phyloP scores from a whole-genome alignment of 2,888 invertebrate genomes.

The Pseudococcus viburni region DNA sequence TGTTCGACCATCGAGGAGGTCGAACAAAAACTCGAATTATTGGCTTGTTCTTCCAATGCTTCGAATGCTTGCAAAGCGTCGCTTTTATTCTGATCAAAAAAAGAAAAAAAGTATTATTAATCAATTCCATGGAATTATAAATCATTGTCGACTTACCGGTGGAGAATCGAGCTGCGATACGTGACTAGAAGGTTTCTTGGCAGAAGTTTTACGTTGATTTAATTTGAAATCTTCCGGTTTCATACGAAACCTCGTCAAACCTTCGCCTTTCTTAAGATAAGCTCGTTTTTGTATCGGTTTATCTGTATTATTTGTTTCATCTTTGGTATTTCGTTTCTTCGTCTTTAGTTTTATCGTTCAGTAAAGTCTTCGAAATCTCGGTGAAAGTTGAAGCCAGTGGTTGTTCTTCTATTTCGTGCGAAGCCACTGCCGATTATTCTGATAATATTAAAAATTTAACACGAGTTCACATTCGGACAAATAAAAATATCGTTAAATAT shows the following conservation, averaged over 20 bases:
- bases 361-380: slow-evolving; percentile 29
- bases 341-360: slow-evolving; percentile 43
- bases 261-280: slow-evolving; percentile 84
- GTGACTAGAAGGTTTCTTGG: too few relatives aligned
- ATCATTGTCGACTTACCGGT: slow-evolving; percentile 26
- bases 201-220: slow-evolving; percentile 59
- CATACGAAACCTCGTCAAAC: slow-evolving; percentile 80
- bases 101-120: neutral
- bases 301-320: slow-evolving; percentile 54
- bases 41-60: slow-evolving; percentile 81
- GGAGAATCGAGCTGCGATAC: neutral
- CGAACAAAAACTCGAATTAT: slow-evolving; percentile 79
- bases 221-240: slow-evolving; percentile 73
- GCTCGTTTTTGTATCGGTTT: slow-evolving; percentile 73
- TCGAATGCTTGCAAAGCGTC: slow-evolving; percentile 84
- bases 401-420: slow-evolving; percentile 44
- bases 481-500: neutral
- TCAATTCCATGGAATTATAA: slow-evolving; percentile 44
- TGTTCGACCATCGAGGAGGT: slow-evolving; percentile 78
- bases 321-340: slow-evolving; percentile 38
- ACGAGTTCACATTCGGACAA: neutral
- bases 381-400: slow-evolving; percentile 53
- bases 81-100: slow-evolving; percentile 32
- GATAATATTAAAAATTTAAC: neutral
- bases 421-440: neutral